Conservation (phyloP, 2,888 invertebrate species). For the Leptinotarsa tumamoca region DNA sequence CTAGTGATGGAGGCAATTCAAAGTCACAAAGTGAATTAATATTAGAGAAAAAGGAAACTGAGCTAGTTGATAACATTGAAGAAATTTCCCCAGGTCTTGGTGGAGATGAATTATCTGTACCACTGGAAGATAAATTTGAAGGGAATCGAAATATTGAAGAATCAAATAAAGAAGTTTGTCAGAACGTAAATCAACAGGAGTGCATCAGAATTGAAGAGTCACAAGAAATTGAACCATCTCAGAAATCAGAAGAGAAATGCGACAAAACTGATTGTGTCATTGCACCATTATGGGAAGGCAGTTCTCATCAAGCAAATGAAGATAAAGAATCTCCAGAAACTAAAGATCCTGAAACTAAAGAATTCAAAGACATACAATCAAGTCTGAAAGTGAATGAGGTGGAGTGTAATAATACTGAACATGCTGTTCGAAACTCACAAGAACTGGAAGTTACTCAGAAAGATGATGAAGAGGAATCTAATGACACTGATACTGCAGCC, state of each 20-base stretch:
- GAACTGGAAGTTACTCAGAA: constrained; percentile 17
- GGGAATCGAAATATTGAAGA: not conserved
- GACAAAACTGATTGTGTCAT: no score
- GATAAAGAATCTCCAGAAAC: constrained; percentile 3
- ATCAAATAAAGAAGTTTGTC: not conserved
- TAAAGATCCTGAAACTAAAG: constrained; percentile 1
- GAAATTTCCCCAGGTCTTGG: not conserved
- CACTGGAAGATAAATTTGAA: not conserved
- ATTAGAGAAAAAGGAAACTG: not conserved
- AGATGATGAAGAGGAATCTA: not conserved
- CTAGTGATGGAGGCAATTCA: not conserved
- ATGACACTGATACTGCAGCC: constrained; percentile 12
- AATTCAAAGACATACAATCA: not conserved
- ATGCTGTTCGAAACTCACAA: not conserved
- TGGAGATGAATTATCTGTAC: not conserved
- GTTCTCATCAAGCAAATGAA: not conserved
- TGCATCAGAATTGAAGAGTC: constrained; percentile 7
- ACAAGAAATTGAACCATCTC: constrained; percentile 16
- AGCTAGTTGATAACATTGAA: not conserved
- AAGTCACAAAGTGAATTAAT: not conserved
- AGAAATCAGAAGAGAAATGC: constrained; percentile 12
- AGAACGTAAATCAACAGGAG: constrained; percentile 12
- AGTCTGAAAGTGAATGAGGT: no score
- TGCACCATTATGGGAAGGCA: no score
- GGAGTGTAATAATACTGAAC: no score